A percentile compares a stretch with the other conserved stretches of the same genome.
phyloP scores from a whole-genome alignment of 2,888 invertebrate species.

The Eupelmus urozonus region DNA sequence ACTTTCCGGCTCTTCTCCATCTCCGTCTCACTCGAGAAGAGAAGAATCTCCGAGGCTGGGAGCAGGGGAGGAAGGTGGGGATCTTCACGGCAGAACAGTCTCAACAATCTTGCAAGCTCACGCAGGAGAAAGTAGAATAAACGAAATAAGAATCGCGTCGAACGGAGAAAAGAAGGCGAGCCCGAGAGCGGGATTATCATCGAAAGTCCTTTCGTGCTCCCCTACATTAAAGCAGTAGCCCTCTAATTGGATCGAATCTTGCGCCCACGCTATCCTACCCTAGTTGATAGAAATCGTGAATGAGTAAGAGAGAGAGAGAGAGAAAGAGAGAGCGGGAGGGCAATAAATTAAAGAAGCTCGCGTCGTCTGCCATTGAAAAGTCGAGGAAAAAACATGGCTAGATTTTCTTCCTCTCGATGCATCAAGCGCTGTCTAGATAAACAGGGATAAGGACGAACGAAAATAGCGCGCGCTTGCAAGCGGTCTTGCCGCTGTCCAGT shows the following conservation, averaged over 20 bases:
- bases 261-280: constrained; percentile 14
- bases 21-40: constrained; percentile 51
- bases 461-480: constrained; percentile 4
- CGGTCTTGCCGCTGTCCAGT: not conserved
- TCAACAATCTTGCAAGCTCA: constrained; percentile 59
- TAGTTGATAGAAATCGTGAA: constrained; percentile 36
- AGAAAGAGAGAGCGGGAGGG: not conserved
- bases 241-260: constrained; percentile 71
- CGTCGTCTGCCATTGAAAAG: constrained; percentile 3
- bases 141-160: constrained; percentile 43
- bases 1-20: constrained; percentile 32
- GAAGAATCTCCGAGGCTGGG: constrained; percentile 27
- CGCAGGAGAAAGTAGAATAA: constrained; percentile 55
- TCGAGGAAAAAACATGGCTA: constrained; percentile 9
- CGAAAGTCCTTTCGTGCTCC: constrained; percentile 63
- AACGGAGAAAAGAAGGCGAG: constrained; percentile 49
- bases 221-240: constrained; percentile 68
- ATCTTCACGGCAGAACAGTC: constrained; percentile 33
- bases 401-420: not conserved
- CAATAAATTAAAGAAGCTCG: constrained; percentile 47
- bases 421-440: constrained; percentile 12
- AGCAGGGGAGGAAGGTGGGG: not conserved
- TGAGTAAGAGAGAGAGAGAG: not conserved
- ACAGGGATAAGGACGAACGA: constrained; percentile 4
- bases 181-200: constrained; percentile 67